Conservation (phyloP, 2,113 vertebrate genomes). For the Tragelaphus scriptus region DNA sequence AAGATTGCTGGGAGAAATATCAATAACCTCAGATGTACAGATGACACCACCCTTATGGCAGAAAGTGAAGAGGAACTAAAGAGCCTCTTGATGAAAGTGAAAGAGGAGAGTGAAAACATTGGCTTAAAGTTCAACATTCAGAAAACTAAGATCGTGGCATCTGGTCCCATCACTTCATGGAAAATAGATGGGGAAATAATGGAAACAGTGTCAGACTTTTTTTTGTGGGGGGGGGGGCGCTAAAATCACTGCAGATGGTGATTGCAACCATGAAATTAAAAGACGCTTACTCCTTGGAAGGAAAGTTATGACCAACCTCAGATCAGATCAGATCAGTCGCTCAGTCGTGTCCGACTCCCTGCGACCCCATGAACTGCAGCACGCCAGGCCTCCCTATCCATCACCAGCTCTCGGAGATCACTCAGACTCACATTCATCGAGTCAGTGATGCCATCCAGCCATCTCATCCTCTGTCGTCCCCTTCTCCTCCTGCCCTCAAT, state of each 20-base stretch:
- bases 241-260: background rate
- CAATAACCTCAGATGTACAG: background rate
- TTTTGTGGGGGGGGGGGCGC: too few relatives aligned
- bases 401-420: too few relatives aligned
- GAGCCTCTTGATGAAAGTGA: background rate
- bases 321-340: too few relatives aligned
- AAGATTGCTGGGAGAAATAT: background rate
- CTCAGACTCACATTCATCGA: too few relatives aligned
- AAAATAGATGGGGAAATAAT: background rate
- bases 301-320: background rate
- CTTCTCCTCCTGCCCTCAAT: too few relatives aligned
- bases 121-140: background rate
- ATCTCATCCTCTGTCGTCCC: too few relatives aligned
- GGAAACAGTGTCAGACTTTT: background rate
- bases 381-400: background rate
- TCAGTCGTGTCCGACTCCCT: too few relatives aligned
- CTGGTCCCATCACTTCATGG: background rate
- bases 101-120: background rate
- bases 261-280: background rate
- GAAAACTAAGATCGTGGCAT: background rate
- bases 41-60: background rate
- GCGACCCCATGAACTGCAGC: too few relatives aligned
- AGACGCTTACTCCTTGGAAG: accelerated
- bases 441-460: too few relatives aligned
- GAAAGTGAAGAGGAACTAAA: background rate